A percentile compares a stretch with the other conserved stretches of the same genome.
phyloP scores from a whole-genome alignment of 2,888 invertebrate genomes.

The Metopia argyrocephala region DNA sequence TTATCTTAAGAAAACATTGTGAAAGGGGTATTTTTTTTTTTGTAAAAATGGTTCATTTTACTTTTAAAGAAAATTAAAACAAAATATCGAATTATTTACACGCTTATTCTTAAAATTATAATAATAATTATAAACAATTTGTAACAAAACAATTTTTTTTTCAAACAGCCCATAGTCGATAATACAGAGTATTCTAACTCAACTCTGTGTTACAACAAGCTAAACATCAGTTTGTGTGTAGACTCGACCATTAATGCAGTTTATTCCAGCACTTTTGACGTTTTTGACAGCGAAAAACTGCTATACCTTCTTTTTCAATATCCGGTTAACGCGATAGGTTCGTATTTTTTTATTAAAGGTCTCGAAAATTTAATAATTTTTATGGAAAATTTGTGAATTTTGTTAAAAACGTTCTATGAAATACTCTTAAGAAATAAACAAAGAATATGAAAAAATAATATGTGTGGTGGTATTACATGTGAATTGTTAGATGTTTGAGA shows the following conservation, averaged over 20 bases:
- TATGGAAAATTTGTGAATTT: conserved; percentile 61
- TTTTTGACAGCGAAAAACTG: conserved; percentile 66
- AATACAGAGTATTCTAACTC: neutral
- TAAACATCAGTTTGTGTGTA: conserved; percentile 17
- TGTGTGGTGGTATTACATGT: neutral
- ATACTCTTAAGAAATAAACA: conserved; percentile 43
- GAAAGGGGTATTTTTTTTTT: too few relatives aligned
- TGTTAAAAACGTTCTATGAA: conserved; percentile 64
- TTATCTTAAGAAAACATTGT: too few relatives aligned
- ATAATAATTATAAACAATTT: too few relatives aligned
- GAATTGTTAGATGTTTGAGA: conserved; percentile 37
- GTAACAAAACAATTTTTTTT: too few relatives aligned
- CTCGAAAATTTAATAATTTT: conserved; percentile 65
- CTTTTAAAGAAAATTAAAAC: too few relatives aligned
- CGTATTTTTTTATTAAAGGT: conserved; percentile 71
- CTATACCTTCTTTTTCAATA: conserved; percentile 74
- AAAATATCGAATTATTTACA: too few relatives aligned
- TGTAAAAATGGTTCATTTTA: too few relatives aligned
- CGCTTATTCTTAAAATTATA: too few relatives aligned
- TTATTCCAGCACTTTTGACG: conserved; percentile 64
- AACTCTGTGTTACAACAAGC: conserved; percentile 1
- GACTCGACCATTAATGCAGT: conserved; percentile 28
- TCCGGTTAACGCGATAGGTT: conserved; percentile 76
- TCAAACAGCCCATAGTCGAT: too few relatives aligned
- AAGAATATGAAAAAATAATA: neutral